Evolutionary conservation across 2,888 invertebrate genomes (phyloP).

Genomic region (Sipha maydis): DNA sequence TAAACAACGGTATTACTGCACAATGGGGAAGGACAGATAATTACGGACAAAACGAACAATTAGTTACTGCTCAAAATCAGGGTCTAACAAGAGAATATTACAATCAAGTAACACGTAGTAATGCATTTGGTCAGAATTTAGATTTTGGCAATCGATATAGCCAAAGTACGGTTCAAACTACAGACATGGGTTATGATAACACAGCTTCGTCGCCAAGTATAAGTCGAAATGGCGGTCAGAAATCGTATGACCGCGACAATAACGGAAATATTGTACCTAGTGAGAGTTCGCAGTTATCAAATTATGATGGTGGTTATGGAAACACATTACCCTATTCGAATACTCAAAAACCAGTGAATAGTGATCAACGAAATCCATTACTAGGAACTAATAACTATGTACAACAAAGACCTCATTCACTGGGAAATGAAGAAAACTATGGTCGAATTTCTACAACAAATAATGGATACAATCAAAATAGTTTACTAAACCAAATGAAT

Average conservation of each 20-base stretch:
- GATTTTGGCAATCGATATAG: background rate
- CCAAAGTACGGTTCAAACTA: no score
- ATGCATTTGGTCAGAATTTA: no score
- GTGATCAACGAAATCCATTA: no score
- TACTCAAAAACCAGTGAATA: background rate
- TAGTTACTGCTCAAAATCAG: slow-evolving; percentile 11
- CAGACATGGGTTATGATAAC: background rate
- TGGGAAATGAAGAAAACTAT: no score
- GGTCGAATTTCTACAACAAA: background rate
- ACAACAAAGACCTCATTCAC: no score
- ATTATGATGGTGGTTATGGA: background rate
- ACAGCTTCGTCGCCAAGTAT: background rate
- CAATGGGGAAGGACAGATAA: background rate
- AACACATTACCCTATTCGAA: background rate
- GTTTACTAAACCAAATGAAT: background rate
- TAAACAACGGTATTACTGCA: background rate
- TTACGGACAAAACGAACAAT: slow-evolving; percentile 13
- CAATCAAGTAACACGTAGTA: background rate
- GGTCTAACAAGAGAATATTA: background rate
- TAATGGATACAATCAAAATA: background rate
- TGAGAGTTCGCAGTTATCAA: background rate
- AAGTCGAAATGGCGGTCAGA: no score
- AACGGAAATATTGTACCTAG: background rate
- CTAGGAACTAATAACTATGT: no score
- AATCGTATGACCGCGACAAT: no score